These are phyloP conservation scores for Dysmachus trigonus DNA, from an alignment of 2,888 invertebrate genomes.

Conservation along the genomic window DNA sequence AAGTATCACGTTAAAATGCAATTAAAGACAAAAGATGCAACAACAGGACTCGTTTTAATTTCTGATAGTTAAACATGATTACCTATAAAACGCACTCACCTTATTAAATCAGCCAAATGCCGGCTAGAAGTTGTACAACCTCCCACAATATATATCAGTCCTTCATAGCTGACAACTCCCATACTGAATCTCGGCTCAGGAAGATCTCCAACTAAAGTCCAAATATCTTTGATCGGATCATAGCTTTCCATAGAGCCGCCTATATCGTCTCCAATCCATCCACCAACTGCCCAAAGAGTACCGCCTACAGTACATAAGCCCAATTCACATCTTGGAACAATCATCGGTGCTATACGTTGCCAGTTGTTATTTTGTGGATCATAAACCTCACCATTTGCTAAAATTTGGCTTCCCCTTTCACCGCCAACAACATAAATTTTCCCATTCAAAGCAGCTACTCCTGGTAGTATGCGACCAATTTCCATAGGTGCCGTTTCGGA, in stretches of 20 bases:
- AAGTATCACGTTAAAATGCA: too few species aligned
- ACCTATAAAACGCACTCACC: constrained; percentile 52
- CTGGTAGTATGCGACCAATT: constrained; percentile 86
- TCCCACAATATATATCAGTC: constrained; percentile 85
- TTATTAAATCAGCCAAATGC: constrained; percentile 79
- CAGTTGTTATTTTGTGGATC: constrained; percentile 74
- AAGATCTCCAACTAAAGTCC: constrained; percentile 81
- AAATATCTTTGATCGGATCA: constrained; percentile 79
- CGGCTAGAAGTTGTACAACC: constrained; percentile 85
- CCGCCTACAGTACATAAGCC: constrained; percentile 86
- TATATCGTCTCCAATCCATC: constrained; percentile 93
- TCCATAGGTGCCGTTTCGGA: constrained; percentile 82
- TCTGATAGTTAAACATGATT: neutral
- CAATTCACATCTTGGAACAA: constrained; percentile 88
- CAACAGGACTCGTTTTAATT: too few species aligned
- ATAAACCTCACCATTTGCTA: constrained; percentile 87
- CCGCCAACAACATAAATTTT: constrained; percentile 92
- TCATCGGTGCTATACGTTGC: constrained; percentile 76
- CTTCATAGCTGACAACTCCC: constrained; percentile 80
- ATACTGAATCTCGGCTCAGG: constrained; percentile 89
- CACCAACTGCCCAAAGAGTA: constrained; percentile 86
- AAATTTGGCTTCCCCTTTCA: constrained; percentile 87
- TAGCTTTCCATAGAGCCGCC: constrained; percentile 89
- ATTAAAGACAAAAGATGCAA: neutral
- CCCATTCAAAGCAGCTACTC: constrained; percentile 84